Conservation (phyloP, 2,113 vertebrate species). For the Ophthalmolycus amberensis region DNA sequence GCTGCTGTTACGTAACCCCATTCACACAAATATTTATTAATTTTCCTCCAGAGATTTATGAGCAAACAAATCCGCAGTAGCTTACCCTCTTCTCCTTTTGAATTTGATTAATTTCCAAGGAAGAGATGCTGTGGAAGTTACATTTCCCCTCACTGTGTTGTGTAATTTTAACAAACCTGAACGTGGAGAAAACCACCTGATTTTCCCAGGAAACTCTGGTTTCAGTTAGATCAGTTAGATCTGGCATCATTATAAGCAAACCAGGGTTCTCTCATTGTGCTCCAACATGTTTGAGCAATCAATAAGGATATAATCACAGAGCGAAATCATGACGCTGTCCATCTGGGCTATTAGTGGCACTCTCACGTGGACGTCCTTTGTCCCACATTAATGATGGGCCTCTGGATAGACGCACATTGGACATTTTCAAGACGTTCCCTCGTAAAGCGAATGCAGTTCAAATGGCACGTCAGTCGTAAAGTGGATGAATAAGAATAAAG, state of each 20-base stretch:
- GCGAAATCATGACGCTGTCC: not conserved
- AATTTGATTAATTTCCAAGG: not conserved
- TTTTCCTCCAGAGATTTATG: slow-evolving; percentile 4
- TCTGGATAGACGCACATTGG: not conserved
- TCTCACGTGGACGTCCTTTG: not conserved
- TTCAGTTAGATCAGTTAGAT: not conserved
- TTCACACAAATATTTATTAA: not conserved
- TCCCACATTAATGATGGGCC: not conserved
- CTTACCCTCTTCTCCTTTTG: slow-evolving; percentile 13
- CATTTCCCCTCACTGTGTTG: not conserved
- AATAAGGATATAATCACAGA: not conserved
- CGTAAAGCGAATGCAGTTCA: slow-evolving; percentile 5
- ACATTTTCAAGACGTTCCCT: slow-evolving; percentile 11
- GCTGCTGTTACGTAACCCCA: not conserved
- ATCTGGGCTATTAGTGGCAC: not conserved
- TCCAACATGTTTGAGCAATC: not conserved
- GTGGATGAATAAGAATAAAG: not conserved
- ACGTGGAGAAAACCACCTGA: not conserved
- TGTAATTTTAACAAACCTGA: too few relatives aligned
- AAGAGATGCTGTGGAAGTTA: not conserved
- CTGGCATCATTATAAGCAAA: not conserved
- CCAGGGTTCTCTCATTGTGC: not conserved
- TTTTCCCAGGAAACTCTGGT: slow-evolving; percentile 12
- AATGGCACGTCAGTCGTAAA: slow-evolving; percentile 4
- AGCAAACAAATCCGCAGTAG: not conserved